Percentiles rank a stretch among this genome's conserved stretches.
Evolutionary conservation across 2,888 invertebrate species (phyloP).

Genomic region (Agrotis ipsilon): DNA sequence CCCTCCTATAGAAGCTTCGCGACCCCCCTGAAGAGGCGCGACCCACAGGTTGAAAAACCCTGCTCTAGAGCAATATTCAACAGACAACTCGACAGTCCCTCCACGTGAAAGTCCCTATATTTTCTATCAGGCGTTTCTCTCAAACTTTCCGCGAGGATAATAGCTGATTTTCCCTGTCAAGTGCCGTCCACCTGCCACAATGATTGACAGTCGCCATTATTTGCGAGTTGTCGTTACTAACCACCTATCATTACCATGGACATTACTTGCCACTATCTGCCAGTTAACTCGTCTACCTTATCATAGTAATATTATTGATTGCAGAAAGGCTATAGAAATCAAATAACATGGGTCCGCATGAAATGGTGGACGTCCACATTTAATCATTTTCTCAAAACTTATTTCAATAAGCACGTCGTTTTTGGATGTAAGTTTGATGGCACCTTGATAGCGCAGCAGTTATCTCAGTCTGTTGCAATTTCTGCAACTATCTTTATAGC

Average conservation of each 20-base stretch:
- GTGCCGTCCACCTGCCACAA: background rate
- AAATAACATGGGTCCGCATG: background rate
- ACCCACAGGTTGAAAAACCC: too few relatives aligned
- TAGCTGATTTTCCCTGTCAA: background rate
- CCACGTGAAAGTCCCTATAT: too few relatives aligned
- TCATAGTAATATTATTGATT: background rate
- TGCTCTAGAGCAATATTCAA: too few relatives aligned
- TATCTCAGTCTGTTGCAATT: constrained; percentile 9
- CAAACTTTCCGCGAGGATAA: background rate
- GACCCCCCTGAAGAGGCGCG: too few relatives aligned
- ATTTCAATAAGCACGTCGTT: too few relatives aligned
- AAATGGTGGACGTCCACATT: background rate
- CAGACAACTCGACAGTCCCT: too few relatives aligned
- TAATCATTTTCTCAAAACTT: too few relatives aligned
- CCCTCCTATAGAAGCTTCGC: too few relatives aligned
- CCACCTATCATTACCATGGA: too few relatives aligned
- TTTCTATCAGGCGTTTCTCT: background rate
- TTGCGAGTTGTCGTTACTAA: too few relatives aligned
- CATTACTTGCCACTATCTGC: background rate
- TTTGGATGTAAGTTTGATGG: background rate
- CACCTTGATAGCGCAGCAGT: background rate
- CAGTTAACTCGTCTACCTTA: background rate
- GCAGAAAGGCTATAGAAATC: background rate
- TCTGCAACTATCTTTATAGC: background rate
- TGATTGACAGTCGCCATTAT: background rate